Conservation (phyloP, 2,113 vertebrate genomes). For the Gnathonemus longibarbis region DNA sequence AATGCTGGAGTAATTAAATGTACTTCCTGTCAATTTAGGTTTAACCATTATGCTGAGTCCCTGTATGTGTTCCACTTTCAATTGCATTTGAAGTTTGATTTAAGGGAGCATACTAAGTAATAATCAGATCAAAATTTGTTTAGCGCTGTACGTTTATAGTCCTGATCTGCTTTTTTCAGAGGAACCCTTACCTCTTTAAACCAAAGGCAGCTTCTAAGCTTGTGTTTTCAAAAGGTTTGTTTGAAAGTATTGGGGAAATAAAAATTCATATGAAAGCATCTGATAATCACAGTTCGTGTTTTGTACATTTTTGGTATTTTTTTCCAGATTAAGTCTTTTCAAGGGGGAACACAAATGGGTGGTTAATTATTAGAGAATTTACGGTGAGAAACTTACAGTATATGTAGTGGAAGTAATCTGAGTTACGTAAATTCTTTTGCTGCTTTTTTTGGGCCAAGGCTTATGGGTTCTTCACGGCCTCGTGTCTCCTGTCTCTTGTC, state of each 20-base stretch:
- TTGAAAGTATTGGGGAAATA: neutral
- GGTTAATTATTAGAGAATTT: neutral
- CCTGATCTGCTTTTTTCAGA: neutral
- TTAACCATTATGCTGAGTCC: neutral
- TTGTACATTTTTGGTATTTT: neutral
- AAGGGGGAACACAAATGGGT: neutral
- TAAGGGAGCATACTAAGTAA: neutral
- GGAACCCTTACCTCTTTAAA: conserved; percentile 4
- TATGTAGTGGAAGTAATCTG: neutral
- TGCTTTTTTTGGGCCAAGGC: neutral
- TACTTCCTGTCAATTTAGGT: neutral
- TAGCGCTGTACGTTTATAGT: neutral
- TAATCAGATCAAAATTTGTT: neutral
- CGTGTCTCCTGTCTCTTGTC: conserved; percentile 26
- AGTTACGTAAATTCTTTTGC: neutral
- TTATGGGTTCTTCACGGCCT: neutral
- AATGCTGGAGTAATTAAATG: conserved; percentile 24
- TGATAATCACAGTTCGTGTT: neutral
- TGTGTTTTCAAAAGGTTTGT: neutral
- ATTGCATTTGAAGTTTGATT: neutral
- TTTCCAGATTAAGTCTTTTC: neutral
- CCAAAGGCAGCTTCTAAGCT: neutral
- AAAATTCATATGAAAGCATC: neutral
- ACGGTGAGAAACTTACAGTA: neutral
- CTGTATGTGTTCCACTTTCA: neutral